Percentiles rank a stretch among this genome's conserved stretches.
phyloP scores from a whole-genome alignment of 2,113 vertebrate genomes.

The Spilogale gracilis region DNA sequence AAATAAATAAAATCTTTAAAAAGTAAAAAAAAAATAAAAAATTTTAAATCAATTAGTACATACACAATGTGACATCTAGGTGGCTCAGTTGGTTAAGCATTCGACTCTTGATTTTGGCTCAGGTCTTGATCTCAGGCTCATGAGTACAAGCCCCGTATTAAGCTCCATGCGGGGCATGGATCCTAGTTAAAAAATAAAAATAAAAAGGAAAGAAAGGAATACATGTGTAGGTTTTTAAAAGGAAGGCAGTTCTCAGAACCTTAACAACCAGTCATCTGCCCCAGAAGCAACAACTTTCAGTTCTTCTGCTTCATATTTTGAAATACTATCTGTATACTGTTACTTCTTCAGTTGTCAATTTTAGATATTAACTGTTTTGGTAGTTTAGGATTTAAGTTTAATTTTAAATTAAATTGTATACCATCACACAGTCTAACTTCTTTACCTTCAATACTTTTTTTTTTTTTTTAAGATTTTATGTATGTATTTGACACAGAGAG shows the following conservation, averaged over 20 bases:
- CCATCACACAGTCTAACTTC: background rate
- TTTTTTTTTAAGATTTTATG: background rate
- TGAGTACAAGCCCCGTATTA: no score
- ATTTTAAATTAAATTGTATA: background rate
- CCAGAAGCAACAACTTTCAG: background rate
- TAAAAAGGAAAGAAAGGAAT: no score
- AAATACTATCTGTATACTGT: background rate
- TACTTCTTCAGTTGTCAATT: conserved; percentile 52
- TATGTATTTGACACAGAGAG: no score
- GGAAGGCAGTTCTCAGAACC: background rate
- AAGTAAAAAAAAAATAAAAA: background rate
- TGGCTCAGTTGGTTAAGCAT: no score
- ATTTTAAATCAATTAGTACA: background rate
- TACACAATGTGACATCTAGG: background rate
- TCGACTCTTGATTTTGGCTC: no score
- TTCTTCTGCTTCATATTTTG: conserved; percentile 49
- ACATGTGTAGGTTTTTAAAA: background rate
- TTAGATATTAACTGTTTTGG: background rate
- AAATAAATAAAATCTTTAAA: background rate
- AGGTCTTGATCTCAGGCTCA: no score
- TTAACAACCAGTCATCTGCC: background rate
- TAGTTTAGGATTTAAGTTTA: conserved; percentile 9
- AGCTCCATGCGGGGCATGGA: no score
- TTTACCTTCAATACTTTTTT: background rate
- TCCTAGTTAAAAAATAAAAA: no score